These are phyloP conservation scores for Paracentrotus lividus DNA, from an alignment of 53 echinoderm and acorn worm genomes.

Conservation along the genomic window DNA sequence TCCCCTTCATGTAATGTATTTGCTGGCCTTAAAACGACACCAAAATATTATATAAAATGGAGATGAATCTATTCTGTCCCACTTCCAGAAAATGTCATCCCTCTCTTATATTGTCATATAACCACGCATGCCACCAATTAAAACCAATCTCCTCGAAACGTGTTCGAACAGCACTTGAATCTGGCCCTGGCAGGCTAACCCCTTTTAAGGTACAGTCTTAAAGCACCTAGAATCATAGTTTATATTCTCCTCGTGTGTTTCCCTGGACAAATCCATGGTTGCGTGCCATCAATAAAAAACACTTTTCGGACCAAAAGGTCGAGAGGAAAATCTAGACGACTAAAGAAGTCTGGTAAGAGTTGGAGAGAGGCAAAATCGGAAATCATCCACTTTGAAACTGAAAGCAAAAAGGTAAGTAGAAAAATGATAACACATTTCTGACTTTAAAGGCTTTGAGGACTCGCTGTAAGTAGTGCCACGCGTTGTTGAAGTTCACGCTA, in stretches of 20 bases:
- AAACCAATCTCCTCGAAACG: background rate
- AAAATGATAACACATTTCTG: slow-evolving; percentile 15
- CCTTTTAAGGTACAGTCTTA: slow-evolving; percentile 33
- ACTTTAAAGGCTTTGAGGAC: slow-evolving; percentile 13
- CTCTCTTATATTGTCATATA: background rate
- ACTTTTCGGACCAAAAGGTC: slow-evolving; percentile 41
- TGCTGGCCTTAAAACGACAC: background rate
- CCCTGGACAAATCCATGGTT: background rate
- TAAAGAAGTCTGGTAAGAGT: background rate
- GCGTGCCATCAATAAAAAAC: slow-evolving; percentile 61
- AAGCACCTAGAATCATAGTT: slow-evolving; percentile 48
- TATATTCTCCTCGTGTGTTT: background rate
- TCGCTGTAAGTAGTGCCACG: slow-evolving; percentile 39
- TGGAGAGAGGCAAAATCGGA: slow-evolving; percentile 27
- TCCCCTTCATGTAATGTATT: background rate
- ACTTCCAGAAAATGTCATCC: background rate
- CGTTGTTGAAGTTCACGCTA: slow-evolving; percentile 19
- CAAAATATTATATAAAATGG: background rate
- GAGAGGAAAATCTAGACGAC: slow-evolving; percentile 42
- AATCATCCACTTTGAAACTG: slow-evolving; percentile 15
- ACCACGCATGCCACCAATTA: slow-evolving; percentile 58
- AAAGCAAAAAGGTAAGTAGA: background rate
- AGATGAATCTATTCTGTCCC: background rate
- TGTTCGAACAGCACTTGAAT: background rate
- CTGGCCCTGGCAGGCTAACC: slow-evolving; percentile 54